Percentiles rank a stretch among this genome's conserved stretches.
phyloP scores from a whole-genome alignment of 1,140 invertebrate species.

The Aethina tumida region DNA sequence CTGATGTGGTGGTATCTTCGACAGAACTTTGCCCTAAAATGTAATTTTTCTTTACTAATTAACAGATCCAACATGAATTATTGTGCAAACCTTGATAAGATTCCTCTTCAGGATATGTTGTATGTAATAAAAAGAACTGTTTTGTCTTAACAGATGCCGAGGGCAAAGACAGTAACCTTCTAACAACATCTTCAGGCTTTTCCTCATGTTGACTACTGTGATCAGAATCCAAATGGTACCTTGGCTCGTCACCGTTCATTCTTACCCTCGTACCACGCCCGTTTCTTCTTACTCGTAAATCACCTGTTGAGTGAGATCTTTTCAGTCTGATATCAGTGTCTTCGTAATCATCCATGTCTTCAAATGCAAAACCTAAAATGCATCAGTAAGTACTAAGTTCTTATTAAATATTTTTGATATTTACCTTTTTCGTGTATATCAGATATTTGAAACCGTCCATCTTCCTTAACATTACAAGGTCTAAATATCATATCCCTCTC shows the following conservation, averaged over 20 bases:
- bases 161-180: constrained; percentile 29
- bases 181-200: constrained; percentile 37
- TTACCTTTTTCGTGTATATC: constrained; percentile 41
- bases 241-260: constrained; percentile 31
- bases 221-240: constrained; percentile 42
- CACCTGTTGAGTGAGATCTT: constrained; percentile 42
- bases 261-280: constrained; percentile 24
- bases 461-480: constrained; percentile 35
- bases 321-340: constrained; percentile 31
- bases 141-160: constrained; percentile 27
- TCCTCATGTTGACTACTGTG: constrained; percentile 41
- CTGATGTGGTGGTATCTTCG: constrained; percentile 38
- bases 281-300: constrained; percentile 34
- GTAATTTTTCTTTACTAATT: no score
- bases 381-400: background rate
- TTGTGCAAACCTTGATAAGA: constrained; percentile 32
- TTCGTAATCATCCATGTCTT: constrained; percentile 34
- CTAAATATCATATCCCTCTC: constrained; percentile 29
- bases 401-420: constrained; percentile 9
- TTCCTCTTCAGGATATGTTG: constrained; percentile 31
- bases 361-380: constrained; percentile 33
- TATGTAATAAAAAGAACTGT: constrained; percentile 31
- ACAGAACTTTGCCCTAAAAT: constrained; percentile 38
- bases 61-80: no score
- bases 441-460: constrained; percentile 44